Percentiles rank a stretch among this genome's conserved stretches.
These are phyloP conservation scores for Catharus ustulatus DNA, from an alignment of 2,797 vertebrate genomes.

Conservation along the genomic window DNA sequence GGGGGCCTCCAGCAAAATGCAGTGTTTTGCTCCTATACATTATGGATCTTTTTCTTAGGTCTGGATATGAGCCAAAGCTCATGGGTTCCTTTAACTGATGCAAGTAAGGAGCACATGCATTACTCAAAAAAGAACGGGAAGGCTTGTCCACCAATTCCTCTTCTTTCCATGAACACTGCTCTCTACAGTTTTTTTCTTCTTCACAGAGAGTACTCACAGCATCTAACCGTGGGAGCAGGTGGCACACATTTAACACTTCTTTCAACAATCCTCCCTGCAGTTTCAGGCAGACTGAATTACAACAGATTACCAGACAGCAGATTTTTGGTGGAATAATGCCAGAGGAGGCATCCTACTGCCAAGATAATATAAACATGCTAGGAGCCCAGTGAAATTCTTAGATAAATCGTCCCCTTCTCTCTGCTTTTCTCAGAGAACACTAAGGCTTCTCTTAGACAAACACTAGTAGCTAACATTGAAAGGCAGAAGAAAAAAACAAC, in stretches of 20 bases:
- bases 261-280: neutral
- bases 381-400: slow-evolving; percentile 26
- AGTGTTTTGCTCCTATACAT: neutral
- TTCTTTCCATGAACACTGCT: neutral
- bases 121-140: neutral
- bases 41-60: neutral
- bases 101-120: neutral
- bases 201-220: neutral
- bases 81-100: neutral
- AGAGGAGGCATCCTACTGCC: slow-evolving; percentile 45
- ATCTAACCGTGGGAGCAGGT: neutral
- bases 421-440: neutral
- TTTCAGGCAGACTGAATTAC: slow-evolving; percentile 43
- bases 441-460: neutral
- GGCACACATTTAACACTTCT: slow-evolving; percentile 6
- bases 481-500: neutral
- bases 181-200: neutral
- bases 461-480: neutral
- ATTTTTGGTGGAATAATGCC: slow-evolving; percentile 41
- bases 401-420: slow-evolving; percentile 9
- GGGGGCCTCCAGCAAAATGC: neutral
- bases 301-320: slow-evolving; percentile 47
- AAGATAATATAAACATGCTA: slow-evolving; percentile 36
- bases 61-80: slow-evolving; percentile 3
- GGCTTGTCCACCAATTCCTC: neutral